Base-by-base conservation (phyloP, 1,140 invertebrate genomes). In the Papilio polyxenes region DNA sequence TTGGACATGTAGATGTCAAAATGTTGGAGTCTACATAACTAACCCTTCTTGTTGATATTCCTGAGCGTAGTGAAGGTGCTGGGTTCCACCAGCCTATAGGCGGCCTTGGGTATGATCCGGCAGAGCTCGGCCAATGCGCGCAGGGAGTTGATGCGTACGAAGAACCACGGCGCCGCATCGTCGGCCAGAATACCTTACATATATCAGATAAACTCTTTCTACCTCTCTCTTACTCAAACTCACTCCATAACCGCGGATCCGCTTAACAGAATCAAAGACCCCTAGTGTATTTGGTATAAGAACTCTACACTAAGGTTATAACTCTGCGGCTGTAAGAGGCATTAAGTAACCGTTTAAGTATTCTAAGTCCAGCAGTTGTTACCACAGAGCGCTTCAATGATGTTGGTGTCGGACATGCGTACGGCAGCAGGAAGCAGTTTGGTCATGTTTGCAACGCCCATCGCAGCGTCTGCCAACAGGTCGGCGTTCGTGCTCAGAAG, bases 361-460 rank as follows among this genome's bases (percentile, higher is more conserved):
- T 44, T 44, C 7, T 6, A 44, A 44, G 1, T 44, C 40, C 40
- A 3, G 4, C 40, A 44, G 49, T 31, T 3, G 76, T 86, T 85
- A 94, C 92, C 90, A 83, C 90, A 91, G 2, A 94, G 81, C 8
- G 91, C 91, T 79, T 94, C 92, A 44, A 94, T 92, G 20, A 94
- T 91, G 59, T 92, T 93, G 3, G 92, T 92, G 65, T 94, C 92
- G 9, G 89, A 91, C 92, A 94, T 94, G 17, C 91, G 83, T 0
- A 92, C 89, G 20, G 92, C 92, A 0, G 92, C 87, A 0, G 91
- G 89, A 56, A 92, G 78, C 0, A 93, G 83, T 56, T 92, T 90
- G 23, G 92, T 92, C 92, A 94, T 94, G 78, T 94, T 94, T 78
- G 91, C 92, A 0, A 93, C 92, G 1, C 91, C 92, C 90, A 94